Base-by-base conservation (phyloP, 2,113 vertebrate species). In the Ptilorrhoa leucosticta region DNA sequence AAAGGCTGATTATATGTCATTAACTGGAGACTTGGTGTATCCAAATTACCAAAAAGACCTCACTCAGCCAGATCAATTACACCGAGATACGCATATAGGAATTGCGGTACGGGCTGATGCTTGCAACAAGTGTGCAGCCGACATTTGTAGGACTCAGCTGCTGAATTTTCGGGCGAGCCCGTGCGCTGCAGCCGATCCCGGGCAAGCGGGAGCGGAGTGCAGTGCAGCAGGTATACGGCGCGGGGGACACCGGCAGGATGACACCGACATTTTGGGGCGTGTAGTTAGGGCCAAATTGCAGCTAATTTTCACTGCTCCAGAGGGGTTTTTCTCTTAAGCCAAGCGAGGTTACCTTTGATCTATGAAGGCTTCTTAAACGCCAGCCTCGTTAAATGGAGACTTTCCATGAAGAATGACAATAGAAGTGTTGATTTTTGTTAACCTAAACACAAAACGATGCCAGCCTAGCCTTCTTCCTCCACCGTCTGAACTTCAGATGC, bases 1-100 rank as follows among this genome's bases (percentile, higher is more conserved):
- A 97, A 90, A 96, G 98, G 97, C 98, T 99, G 98, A 99, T 99
- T 99, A 99, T 99, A 98, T 98, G 98, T 99, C 98, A 99, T 99
- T 99, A 99, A 98, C 99, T 99, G 98, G 98, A 99, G 98, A 98
- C 99, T 99, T 60, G 97, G 96, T 97, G 95, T 98, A 98, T 97
- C 98, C 98, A 98, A 99, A 99, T 99, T 98, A 98, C 98, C 97
- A 97, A 95, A 96, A 98, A 93, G 91, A 96, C 95, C 91, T 93
- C 93, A 87, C 88, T 94, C 93, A 91, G 72, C 84, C 93, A 76
- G 93, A 91, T 93, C 93, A 96, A 91, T 94, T 94, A 93, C 95
- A 63, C 35, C 39, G 44, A 80, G 81, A 93, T 91, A 93, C 53
- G 30, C 77, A 28, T 73, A 92, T 61, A 97, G 85, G 58, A 90